These are phyloP conservation scores for Sinohyriopsis cumingii DNA, from an alignment of 2,888 invertebrate species.

Conservation along the genomic window DNA sequence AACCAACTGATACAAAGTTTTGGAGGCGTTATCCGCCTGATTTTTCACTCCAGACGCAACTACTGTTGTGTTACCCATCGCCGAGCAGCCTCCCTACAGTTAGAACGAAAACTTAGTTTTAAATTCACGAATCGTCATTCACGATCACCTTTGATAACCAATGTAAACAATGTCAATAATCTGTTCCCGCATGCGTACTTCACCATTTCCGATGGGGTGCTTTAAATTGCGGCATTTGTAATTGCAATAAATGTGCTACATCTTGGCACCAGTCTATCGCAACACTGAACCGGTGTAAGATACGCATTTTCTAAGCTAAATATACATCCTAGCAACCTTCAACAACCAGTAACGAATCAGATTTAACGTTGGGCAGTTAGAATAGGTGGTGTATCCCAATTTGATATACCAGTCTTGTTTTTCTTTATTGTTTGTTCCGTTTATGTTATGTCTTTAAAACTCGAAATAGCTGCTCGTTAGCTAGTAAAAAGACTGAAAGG, in stretches of 20 bases:
- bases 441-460: too few relatives aligned
- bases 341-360: constrained; percentile 23
- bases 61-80: constrained; percentile 59
- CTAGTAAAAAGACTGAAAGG: too few relatives aligned
- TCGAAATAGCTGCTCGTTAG: too few relatives aligned
- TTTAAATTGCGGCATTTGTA: background rate
- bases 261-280: constrained; percentile 26
- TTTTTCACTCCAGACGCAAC: constrained; percentile 93
- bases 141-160: constrained; percentile 26
- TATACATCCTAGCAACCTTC: constrained; percentile 54
- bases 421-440: too few relatives aligned
- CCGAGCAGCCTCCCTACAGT: background rate
- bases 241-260: background rate
- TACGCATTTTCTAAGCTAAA: constrained; percentile 2
- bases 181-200: constrained; percentile 24
- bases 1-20: constrained; percentile 84
- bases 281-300: constrained; percentile 18
- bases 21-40: constrained; percentile 78
- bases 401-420: too few relatives aligned
- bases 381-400: too few relatives aligned
- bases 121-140: background rate
- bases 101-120: too few relatives aligned
- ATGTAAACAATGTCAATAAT: constrained; percentile 30
- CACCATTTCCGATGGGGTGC: constrained; percentile 4
- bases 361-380: too few relatives aligned